A percentile compares a stretch with the other conserved stretches of the same genome.
Evolutionary conservation across 2,888 invertebrate species (phyloP).

Genomic region (Calliopum simillimum): DNA sequence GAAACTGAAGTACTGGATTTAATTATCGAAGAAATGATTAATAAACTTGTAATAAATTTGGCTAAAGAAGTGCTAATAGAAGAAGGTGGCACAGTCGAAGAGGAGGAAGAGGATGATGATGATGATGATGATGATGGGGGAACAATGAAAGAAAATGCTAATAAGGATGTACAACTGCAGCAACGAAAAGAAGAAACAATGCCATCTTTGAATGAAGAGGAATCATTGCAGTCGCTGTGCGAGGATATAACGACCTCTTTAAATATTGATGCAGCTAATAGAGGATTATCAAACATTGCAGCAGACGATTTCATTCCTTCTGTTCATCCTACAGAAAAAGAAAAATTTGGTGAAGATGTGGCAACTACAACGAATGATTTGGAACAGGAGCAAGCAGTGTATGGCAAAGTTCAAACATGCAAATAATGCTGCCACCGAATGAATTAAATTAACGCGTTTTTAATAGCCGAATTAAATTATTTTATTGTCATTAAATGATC

Average conservation of each 20-base stretch:
- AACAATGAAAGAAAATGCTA: background rate
- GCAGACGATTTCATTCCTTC: background rate
- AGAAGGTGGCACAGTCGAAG: slow-evolving; percentile 43
- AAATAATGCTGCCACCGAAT: no score
- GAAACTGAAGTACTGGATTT: slow-evolving; percentile 76
- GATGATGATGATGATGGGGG: slow-evolving; percentile 17
- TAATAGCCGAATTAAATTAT: slow-evolving; percentile 18
- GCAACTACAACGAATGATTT: no score
- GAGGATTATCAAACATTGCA: background rate
- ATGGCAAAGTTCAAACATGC: no score
- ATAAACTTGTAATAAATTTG: slow-evolving; percentile 68
- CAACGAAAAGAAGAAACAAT: slow-evolving; percentile 29
- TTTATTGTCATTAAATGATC: slow-evolving; percentile 17
- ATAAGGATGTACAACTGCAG: slow-evolving; percentile 1
- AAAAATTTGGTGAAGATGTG: no score
- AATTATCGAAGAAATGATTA: slow-evolving; percentile 71
- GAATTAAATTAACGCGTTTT: background rate
- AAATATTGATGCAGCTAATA: background rate
- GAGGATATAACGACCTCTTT: background rate
- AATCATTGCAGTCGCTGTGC: background rate
- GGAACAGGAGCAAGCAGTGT: no score
- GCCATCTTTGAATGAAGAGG: slow-evolving; percentile 18
- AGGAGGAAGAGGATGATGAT: slow-evolving; percentile 14
- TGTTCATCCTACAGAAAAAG: background rate
- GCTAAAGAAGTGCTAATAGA: slow-evolving; percentile 47